Evolutionary conservation across 2,113 vertebrate species (phyloP), one percentile per base, ranked within the genome.

Genomic region (Phalacrocorax carbo): DNA sequence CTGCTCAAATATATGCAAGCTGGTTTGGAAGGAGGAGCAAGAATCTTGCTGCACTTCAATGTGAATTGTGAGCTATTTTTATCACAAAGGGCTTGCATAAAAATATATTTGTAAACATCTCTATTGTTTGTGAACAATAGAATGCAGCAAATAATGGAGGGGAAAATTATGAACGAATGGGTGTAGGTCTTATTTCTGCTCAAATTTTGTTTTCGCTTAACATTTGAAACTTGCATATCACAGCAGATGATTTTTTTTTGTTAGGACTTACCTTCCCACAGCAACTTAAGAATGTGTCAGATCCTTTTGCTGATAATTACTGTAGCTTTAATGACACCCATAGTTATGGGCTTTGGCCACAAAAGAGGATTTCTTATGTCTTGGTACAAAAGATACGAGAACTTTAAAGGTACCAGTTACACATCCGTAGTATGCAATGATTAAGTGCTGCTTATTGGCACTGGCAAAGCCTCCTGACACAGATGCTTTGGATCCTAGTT

Each of bases 101-200:
- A 85, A 96, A 91, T 82, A 34, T 48, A 88, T 96, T 82, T 94
- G 42, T 90, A 93, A 94, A 79, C 40, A 68, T 46, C 55, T 70
- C 82, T 82, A 94, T 95, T 97, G 92, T 95, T 97, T 90, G 42
- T 92, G 92, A 96, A 97, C 95, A 97, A 94, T 94, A 68, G 49
- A 86, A 91, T 52, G 36, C 36, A 89, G 49, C 25, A 83, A 52
- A 96, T 81, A 96, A 90, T 87, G 84, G 84, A 85, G 96, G 77
- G 73, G 85, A 86, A 98, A 95, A 49, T 49, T 69, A 52, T 72
- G 36, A 76, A 87, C 3, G 4, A 96, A 93, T 65, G 52, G n/a
- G 77, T 92, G 52, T 86, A 61, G 76, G 38, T 86, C 75, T 90
- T 52, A 93, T 44, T 97, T 92, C 58, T 90, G 13, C 69, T 94